Conservation (phyloP, 2,113 vertebrate genomes). For the Limnothrissa miodon region DNA sequence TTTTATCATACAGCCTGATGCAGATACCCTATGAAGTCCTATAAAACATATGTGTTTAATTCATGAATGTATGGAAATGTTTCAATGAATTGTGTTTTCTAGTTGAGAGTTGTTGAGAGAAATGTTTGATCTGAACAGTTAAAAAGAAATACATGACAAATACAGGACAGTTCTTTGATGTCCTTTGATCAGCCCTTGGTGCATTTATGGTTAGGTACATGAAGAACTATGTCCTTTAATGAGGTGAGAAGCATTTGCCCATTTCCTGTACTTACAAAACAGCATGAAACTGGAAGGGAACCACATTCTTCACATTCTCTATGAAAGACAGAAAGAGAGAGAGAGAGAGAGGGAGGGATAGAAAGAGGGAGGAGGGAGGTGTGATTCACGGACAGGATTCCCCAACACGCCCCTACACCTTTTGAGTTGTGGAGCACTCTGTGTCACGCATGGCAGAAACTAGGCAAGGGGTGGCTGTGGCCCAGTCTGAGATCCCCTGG, state of each 20-base stretch:
- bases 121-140: neutral
- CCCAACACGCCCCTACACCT: neutral
- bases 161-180: neutral
- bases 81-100: too few species aligned
- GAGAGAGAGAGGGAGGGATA: neutral
- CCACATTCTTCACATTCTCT: slow-evolving; percentile 18
- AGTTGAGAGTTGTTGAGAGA: neutral
- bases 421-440: neutral
- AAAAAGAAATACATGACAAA: neutral
- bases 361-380: neutral
- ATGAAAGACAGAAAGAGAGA: neutral
- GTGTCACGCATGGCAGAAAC: neutral
- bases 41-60: neutral
- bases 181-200: neutral
- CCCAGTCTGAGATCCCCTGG: neutral
- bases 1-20: neutral
- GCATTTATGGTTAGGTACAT: neutral
- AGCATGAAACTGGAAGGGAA: neutral
- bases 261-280: neutral
- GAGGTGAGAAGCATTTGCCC: neutral
- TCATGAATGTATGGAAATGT: neutral
- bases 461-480: neutral
- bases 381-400: neutral
- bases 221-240: neutral
- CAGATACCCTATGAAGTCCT: neutral